Base-by-base conservation (phyloP, 2,797 vertebrate species). In the Tangara arthus region DNA sequence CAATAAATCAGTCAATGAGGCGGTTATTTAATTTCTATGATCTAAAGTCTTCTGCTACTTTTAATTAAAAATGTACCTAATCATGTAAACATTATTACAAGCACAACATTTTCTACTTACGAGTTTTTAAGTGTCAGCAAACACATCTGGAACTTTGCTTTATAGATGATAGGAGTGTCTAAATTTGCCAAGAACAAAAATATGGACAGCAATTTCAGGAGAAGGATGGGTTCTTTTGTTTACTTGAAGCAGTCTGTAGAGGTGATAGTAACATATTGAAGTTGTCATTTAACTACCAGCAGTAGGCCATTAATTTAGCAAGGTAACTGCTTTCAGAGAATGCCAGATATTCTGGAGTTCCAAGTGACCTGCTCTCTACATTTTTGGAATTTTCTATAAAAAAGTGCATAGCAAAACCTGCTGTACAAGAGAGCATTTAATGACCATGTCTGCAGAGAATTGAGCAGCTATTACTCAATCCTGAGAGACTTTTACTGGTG, bases 1-100 rank as follows among this genome's bases (percentile, higher is more conserved):
- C 44, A 96, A 93, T 93, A 93, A 91, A 76, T 88, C 91, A 96
- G 78, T 82, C 91, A 96, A 93, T 95, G 93, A 93, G 71, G 85
- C 53, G 12, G 41, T 94, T 96, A 94, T 94, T 96, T 96, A 52
- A 93, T 93, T 92, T 82, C 77, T 82, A 64, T 84, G 80, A 95
- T 87, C 63, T 93, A 94, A 96, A 82, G 35, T 86, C 59, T 80
- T 81, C 85, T 91, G 85, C 73, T 91, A 90, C 77, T 95, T 95
- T 95, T 83, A 93, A 94, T 90, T 93, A 87, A 93, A 94, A 93
- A 90, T 82, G 57, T 75, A 93, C 81, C 85, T 93, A 88, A 96
- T 96, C 94, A 93, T 73, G 88, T 95, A 91, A 91, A 87, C 27
- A 89, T 83, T 95, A 85, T 95, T 94, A 91, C 21, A 57, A 96